A percentile compares a stretch with the other conserved stretches of the same genome.
phyloP scores from a whole-genome alignment of 2,888 invertebrate species.

The Auanema freiburgensis region DNA sequence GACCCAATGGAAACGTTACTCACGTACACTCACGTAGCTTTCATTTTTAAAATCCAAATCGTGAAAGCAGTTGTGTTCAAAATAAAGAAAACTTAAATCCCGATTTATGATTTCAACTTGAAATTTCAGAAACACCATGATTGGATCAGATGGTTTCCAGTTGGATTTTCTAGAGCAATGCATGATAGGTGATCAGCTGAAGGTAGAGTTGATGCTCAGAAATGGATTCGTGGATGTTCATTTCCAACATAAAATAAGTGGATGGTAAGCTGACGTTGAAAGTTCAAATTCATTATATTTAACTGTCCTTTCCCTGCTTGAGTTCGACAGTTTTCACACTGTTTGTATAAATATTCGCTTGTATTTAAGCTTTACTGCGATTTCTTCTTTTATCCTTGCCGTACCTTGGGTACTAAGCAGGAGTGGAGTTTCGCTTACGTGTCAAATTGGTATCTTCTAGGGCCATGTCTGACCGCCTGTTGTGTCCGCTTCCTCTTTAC shows the following conservation, averaged over 20 bases:
- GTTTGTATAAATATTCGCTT: no score
- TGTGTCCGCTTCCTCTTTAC: no score
- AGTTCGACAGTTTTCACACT: constrained; percentile 3
- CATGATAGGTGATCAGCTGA: constrained; percentile 31
- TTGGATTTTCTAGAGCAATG: constrained; percentile 40
- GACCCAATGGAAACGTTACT: neutral
- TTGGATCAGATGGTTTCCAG: constrained; percentile 21
- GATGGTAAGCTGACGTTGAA: constrained; percentile 33
- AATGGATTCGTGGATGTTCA: constrained; percentile 34
- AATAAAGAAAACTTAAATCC: neutral
- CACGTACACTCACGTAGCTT: neutral
- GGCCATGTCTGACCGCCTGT: no score
- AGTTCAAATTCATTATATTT: neutral
- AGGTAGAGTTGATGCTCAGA: constrained; percentile 30
- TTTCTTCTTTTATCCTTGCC: no score
- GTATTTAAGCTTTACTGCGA: no score
- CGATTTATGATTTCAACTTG: neutral
- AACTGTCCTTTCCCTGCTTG: neutral
- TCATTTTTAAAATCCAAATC: neutral
- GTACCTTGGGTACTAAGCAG: no score
- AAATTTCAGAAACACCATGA: no score
- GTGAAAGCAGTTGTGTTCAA: neutral
- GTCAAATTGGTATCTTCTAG: no score
- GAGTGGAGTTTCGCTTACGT: no score
- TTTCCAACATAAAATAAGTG: constrained; percentile 38